Conservation (phyloP, 2,888 invertebrate genomes). For the Ophion slaviceki region DNA sequence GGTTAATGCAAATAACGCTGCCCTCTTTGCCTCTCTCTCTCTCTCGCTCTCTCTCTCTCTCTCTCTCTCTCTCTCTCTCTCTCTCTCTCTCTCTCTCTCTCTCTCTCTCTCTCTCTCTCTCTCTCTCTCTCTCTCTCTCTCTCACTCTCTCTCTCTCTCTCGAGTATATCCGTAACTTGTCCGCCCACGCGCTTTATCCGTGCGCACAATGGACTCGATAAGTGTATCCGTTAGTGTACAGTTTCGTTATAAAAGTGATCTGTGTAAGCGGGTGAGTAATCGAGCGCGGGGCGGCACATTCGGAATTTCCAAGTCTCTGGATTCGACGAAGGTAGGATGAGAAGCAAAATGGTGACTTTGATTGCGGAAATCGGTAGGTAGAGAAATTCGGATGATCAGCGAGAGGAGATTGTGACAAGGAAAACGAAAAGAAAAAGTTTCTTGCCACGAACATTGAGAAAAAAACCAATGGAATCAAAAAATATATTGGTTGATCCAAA, state of each 20-base stretch:
- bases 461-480: too few relatives aligned
- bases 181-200: constrained; percentile 60
- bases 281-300: constrained; percentile 18
- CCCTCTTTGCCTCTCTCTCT: not conserved
- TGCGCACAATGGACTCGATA: constrained; percentile 39
- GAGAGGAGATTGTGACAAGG: too few relatives aligned
- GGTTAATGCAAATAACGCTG: not conserved
- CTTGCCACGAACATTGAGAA: too few relatives aligned
- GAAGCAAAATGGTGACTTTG: not conserved
- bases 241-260: constrained; percentile 35
- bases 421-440: too few relatives aligned
- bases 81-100: not conserved
- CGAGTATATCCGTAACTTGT: constrained; percentile 63
- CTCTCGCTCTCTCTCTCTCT: not conserved
- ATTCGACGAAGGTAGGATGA: not conserved
- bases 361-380: not conserved
- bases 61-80: constrained; percentile 39
- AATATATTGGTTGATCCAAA: too few relatives aligned
- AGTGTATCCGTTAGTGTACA: constrained; percentile 42
- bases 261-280: constrained; percentile 47
- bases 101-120: constrained; percentile 43
- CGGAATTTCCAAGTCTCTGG: constrained; percentile 33
- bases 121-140: not conserved
- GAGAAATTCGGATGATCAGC: not conserved
- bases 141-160: constrained; percentile 42